Percentiles rank a stretch among this genome's conserved stretches.
These are phyloP conservation scores for Andinoacara biseriatus DNA, from an alignment of 2,113 vertebrate genomes.

Conservation along the genomic window DNA sequence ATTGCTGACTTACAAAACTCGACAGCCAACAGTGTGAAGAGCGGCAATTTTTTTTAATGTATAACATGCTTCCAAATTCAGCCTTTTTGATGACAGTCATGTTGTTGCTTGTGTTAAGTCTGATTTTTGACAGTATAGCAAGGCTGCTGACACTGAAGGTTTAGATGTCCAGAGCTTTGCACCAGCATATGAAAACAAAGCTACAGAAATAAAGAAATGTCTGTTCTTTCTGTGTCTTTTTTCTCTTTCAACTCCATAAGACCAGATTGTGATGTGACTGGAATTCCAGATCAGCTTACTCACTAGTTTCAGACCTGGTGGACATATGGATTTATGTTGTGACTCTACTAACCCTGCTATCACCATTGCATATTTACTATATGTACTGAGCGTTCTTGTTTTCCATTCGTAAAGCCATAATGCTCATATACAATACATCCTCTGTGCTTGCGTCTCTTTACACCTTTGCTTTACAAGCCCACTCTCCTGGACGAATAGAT, in stretches of 20 bases:
- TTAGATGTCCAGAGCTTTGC: slow-evolving; percentile 16
- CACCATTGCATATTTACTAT: slow-evolving; percentile 17
- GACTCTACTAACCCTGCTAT: neutral
- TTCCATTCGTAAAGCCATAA: neutral
- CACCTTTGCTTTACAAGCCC: neutral
- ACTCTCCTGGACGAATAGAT: too few species aligned
- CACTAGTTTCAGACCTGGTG: neutral
- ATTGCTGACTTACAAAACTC: slow-evolving; percentile 13
- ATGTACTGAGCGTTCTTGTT: neutral
- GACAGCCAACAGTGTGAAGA: slow-evolving; percentile 45
- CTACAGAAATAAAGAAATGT: neutral
- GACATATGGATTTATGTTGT: neutral
- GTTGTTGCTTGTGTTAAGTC: slow-evolving; percentile 10
- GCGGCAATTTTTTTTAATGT: slow-evolving; percentile 33
- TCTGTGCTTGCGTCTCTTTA: neutral
- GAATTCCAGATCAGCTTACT: neutral
- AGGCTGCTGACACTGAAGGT: slow-evolving; percentile 19
- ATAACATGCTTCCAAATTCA: neutral
- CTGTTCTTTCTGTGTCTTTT: slow-evolving; percentile 2
- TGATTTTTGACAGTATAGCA: slow-evolving; percentile 21
- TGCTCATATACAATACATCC: neutral
- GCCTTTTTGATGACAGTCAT: slow-evolving; percentile 11
- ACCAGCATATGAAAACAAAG: neutral
- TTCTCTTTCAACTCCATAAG: neutral
- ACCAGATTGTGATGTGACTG: neutral